phyloP scores from a whole-genome alignment of 2,888 invertebrate genomes.

The Piscicola geometra region DNA sequence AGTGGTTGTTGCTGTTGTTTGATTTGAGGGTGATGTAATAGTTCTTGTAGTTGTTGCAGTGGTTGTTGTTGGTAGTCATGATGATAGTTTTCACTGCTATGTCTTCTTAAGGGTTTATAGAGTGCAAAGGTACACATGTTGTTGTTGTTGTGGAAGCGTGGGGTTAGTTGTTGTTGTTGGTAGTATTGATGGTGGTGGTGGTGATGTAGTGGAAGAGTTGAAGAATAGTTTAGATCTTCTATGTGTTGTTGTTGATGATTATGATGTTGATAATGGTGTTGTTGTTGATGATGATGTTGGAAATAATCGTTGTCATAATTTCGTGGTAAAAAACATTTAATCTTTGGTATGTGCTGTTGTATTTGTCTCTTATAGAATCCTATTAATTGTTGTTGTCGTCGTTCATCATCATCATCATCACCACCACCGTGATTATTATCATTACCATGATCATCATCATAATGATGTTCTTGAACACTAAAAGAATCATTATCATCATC shows the following conservation, averaged over 20 bases:
- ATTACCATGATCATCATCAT: too few species aligned
- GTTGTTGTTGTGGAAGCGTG: background rate
- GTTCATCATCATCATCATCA: too few species aligned
- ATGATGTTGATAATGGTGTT: slow-evolving; percentile 6
- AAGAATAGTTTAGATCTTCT: too few species aligned
- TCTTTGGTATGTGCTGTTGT: too few species aligned
- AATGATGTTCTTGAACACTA: too few species aligned
- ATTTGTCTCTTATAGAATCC: too few species aligned
- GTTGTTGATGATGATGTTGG: slow-evolving; percentile 11
- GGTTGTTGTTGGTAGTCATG: background rate
- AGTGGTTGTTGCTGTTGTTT: slow-evolving; percentile 3
- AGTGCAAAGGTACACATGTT: background rate
- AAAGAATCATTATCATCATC: too few species aligned
- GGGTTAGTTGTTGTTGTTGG: background rate
- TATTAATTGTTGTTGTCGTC: too few species aligned
- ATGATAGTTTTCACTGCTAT: background rate
- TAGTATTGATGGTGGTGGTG: background rate
- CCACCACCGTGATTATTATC: too few species aligned
- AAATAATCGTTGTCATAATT: background rate
- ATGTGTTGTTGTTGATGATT: background rate
- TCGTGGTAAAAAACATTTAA: background rate
- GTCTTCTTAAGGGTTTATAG: background rate
- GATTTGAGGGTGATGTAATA: background rate
- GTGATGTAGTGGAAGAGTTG: background rate
- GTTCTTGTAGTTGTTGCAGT: background rate